Conservation (phyloP, 2,888 invertebrate species). For the Hipparchia sbordonii region DNA sequence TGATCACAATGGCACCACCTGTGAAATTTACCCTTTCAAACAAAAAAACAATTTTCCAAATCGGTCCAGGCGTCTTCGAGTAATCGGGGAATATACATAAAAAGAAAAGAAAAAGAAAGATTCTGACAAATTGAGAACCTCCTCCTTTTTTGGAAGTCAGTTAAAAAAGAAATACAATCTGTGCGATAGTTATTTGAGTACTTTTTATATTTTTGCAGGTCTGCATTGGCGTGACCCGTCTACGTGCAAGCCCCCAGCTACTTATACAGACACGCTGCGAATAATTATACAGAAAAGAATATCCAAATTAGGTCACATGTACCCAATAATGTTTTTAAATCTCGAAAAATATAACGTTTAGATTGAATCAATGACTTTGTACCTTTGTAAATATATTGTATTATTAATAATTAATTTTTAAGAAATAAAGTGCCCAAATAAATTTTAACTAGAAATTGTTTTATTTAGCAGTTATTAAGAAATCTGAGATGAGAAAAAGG, state of each 20-base stretch:
- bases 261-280: constrained; percentile 91
- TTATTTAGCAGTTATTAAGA: not conserved
- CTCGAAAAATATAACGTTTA: constrained; percentile 58
- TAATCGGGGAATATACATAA: no score
- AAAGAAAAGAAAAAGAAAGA: no score
- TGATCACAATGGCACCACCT: no score
- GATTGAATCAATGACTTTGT: not conserved
- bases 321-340: constrained; percentile 87
- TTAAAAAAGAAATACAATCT: no score
- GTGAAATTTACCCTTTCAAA: no score
- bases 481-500: no score
- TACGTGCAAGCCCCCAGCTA: constrained; percentile 86
- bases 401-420: constrained; percentile 29
- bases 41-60: no score
- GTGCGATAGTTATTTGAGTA: not conserved
- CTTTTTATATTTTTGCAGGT: constrained; percentile 52
- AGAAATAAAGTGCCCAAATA: constrained; percentile 51
- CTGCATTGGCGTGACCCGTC: constrained; percentile 91
- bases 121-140: no score
- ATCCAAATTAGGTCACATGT: constrained; percentile 88
- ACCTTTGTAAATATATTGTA: constrained; percentile 44
- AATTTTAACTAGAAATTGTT: not conserved
- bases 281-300: constrained; percentile 92
- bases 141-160: no score
- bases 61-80: no score